Conservation (phyloP, 2,888 invertebrate genomes). For the Hydriomena furcata region DNA sequence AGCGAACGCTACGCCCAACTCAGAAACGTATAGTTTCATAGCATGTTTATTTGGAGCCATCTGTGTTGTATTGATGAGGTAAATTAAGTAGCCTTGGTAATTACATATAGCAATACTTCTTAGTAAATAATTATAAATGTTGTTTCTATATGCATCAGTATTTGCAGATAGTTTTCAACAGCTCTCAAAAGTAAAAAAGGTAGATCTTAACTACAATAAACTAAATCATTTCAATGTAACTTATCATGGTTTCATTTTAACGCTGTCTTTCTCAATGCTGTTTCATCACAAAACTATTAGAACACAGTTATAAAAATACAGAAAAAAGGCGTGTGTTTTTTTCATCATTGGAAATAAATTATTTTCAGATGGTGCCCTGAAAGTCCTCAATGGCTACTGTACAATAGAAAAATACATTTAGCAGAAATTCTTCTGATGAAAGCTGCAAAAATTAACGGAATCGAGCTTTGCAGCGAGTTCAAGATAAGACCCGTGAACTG, state of each 20-base stretch:
- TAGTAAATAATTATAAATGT: too few species aligned
- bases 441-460: constrained; percentile 61
- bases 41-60: constrained; percentile 49
- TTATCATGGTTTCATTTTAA: too few species aligned
- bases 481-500: constrained; percentile 75
- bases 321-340: too few species aligned
- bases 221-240: too few species aligned
- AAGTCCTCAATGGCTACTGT: constrained; percentile 75
- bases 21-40: constrained; percentile 62
- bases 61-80: constrained; percentile 57
- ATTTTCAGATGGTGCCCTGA: constrained; percentile 66
- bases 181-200: too few species aligned
- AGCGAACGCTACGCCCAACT: constrained; percentile 58
- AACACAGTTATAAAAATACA: too few species aligned
- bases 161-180: too few species aligned
- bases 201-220: too few species aligned
- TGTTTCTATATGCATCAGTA: too few species aligned
- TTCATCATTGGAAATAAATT: neutral
- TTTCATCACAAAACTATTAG: too few species aligned
- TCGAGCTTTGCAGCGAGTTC: constrained; percentile 63
- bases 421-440: constrained; percentile 62
- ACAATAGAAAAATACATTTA: constrained; percentile 56
- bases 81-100: constrained; percentile 11
- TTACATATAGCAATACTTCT: constrained; percentile 4
- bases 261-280: too few species aligned